These are phyloP conservation scores for Conus ventricosus DNA, from an alignment of 1,140 invertebrate genomes.

Conservation along the genomic window DNA sequence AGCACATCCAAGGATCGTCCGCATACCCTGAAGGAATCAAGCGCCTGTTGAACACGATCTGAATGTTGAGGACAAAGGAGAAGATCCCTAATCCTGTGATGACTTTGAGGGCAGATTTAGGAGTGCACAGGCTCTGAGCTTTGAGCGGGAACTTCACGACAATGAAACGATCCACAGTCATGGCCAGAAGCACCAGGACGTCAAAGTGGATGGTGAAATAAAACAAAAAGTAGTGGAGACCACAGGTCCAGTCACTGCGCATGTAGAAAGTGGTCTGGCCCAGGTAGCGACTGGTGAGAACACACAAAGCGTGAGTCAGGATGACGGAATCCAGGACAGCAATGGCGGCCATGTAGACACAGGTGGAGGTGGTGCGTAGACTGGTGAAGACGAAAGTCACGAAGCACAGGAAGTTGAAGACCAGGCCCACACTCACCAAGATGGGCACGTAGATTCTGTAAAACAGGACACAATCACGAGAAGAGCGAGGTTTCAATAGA, in stretches of 20 bases:
- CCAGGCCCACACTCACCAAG: neutral
- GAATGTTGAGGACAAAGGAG: conserved; percentile 26
- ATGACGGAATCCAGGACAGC: conserved; percentile 59
- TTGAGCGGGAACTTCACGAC: conserved; percentile 58
- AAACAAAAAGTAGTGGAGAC: conserved; percentile 44
- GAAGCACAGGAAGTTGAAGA: conserved; percentile 50
- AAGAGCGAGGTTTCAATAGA: too few species aligned
- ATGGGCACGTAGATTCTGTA: neutral
- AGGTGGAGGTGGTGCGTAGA: conserved; percentile 59
- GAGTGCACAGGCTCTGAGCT: conserved; percentile 40
- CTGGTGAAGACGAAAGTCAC: conserved; percentile 55
- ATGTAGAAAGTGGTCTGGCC: conserved; percentile 18
- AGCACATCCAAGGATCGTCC: neutral
- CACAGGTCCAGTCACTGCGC: conserved; percentile 34
- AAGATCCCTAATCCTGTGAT: conserved; percentile 37
- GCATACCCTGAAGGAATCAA: neutral
- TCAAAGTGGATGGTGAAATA: conserved; percentile 56
- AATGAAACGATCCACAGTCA: conserved; percentile 63
- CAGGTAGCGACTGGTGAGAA: conserved; percentile 22
- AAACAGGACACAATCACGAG: neutral
- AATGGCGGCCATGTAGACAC: conserved; percentile 63
- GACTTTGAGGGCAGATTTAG: conserved; percentile 37
- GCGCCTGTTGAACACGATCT: conserved; percentile 28
- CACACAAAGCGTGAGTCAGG: conserved; percentile 45
- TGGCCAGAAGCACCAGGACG: conserved; percentile 60